Evolutionary conservation across 2,113 vertebrate species (phyloP).

Genomic region (Castor canadensis): DNA sequence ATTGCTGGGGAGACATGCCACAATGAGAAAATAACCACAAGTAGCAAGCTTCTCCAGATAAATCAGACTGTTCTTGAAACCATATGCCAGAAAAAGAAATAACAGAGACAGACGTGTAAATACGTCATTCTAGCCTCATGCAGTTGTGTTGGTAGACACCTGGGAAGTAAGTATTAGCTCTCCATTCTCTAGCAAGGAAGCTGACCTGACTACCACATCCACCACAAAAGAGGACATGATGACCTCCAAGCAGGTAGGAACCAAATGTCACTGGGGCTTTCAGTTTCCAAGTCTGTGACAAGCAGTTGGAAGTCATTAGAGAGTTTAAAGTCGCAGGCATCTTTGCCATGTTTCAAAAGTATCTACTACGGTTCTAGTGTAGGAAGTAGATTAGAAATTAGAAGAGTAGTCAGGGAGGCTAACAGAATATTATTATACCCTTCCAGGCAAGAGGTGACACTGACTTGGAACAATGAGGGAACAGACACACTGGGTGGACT

Average conservation of each 20-base stretch:
- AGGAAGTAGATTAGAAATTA: not conserved
- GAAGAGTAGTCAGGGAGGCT: not conserved
- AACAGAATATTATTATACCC: fast-evolving
- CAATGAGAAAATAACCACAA: not conserved
- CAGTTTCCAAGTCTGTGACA: not conserved
- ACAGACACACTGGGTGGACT: not conserved
- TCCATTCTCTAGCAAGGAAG: not conserved
- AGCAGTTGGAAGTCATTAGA: not conserved
- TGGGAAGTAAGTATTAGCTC: not conserved
- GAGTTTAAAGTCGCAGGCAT: not conserved
- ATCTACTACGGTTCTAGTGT: not conserved
- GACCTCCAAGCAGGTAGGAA: not conserved
- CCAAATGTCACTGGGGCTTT: not conserved
- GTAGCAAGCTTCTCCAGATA: not conserved
- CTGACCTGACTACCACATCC: not conserved
- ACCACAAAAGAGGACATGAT: not conserved
- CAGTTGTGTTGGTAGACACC: not conserved
- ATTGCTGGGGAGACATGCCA: not conserved
- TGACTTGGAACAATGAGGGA: not conserved
- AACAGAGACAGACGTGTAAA: not conserved
- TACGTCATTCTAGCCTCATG: not conserved
- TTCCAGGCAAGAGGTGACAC: not conserved
- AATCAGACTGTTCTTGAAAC: not conserved
- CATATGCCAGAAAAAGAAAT: not conserved
- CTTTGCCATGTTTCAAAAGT: not conserved